A percentile compares a stretch with the other conserved stretches of the same genome.
phyloP scores from a whole-genome alignment of 1,140 invertebrate genomes.

The Bursaphelenchus mucronatus region DNA sequence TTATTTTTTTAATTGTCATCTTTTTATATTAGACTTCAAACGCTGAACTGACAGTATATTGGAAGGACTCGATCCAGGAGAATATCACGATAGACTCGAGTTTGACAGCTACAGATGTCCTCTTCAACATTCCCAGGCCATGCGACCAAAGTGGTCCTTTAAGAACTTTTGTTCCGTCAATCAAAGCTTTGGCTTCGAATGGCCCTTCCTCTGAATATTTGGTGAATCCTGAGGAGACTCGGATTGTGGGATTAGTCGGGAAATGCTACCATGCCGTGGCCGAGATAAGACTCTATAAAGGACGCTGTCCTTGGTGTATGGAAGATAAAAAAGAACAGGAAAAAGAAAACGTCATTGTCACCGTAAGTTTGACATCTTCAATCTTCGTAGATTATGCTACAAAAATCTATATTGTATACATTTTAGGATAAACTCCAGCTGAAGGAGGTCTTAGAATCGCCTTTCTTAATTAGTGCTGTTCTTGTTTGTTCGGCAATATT shows the following conservation, averaged over 20 bases:
- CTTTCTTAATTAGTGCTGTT: background rate
- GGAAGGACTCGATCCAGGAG: background rate
- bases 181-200: slow-evolving; percentile 2
- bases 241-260: slow-evolving; percentile 10
- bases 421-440: background rate
- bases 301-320: slow-evolving; percentile 13
- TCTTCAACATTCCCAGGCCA: slow-evolving; percentile 9
- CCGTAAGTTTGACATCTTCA: no score
- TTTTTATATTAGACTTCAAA: slow-evolving; percentile 8
- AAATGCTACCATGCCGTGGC: slow-evolving; percentile 14
- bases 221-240: background rate
- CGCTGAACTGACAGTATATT: slow-evolving; percentile 6
- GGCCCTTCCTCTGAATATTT: background rate
- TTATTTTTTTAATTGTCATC: background rate
- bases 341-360: no score
- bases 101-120: slow-evolving; percentile 11
- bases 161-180: slow-evolving; percentile 5
- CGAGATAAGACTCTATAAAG: slow-evolving; percentile 4
- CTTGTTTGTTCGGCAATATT: background rate
- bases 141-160: slow-evolving; percentile 12
- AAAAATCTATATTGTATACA: no score
- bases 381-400: no score
- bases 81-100: slow-evolving; percentile 12
- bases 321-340: no score
- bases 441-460: slow-evolving; percentile 5